Evolutionary conservation across 2,888 invertebrate species (phyloP), one percentile per base, ranked within the genome.

Genomic region (Acrocyrtus sp.): DNA sequence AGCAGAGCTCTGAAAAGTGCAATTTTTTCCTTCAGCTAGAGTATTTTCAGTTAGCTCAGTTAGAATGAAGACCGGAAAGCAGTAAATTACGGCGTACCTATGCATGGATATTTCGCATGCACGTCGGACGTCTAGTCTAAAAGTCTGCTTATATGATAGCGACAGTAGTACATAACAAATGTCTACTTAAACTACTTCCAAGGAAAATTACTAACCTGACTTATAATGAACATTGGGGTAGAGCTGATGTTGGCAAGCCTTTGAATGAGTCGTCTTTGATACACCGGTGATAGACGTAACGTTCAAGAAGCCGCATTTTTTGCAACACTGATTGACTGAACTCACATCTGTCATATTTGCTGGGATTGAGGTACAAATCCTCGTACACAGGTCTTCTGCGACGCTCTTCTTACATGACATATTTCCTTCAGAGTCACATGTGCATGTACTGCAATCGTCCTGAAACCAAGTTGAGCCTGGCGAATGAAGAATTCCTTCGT

Each of bases 401-500:
- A 21, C 62, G 45, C 63, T 60, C 22, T 60, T 54, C 26, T 62
- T 63, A 74, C 76, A 76, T 43, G 74, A 69, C 39, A 76, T 70
- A 34, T 74, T 74, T 34, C 74, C 75, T 26, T 74, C 53, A 17
- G 79, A 76, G 70, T 76, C 76, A 72, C 81, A 81, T 61, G 76
- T 78, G 74, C 81, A 81, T 56, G 77, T 66, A 63, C 74, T 76
- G 69, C 81, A 81, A 78, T 81, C 80, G 79, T 81, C 75, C 70
- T 77, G 79, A 58, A 81, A 79, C 81, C 81, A 81, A 60, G 65
- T 80, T 66, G 79, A 77, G 53, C 77, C 78, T 58, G 68, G 56
- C 62, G 74, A 58, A 75, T 80, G 78, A 54, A 78, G 56, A 22
- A 53, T 69, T 10, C 89, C 90, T 82, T 91, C 90, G 86, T 90